Percentiles rank a stretch among this genome's conserved stretches.
Evolutionary conservation across 2,797 vertebrate genomes (phyloP).

Genomic region (Lepus townsendii): DNA sequence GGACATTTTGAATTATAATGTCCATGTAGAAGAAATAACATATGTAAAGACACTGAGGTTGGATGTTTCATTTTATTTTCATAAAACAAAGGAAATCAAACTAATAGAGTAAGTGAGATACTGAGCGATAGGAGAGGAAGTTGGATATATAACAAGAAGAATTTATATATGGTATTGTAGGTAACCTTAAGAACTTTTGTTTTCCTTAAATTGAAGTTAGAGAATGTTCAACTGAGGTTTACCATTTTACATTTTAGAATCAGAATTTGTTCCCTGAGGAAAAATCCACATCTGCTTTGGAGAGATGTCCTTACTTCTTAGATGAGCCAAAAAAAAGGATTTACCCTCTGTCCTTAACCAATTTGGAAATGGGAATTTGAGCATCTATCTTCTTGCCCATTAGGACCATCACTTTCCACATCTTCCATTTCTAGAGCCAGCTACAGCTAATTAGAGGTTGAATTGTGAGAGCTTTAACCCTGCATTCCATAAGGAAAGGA

Average conservation of each 20-base stretch:
- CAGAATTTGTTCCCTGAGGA: not conserved
- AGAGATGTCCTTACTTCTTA: not conserved
- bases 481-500: not conserved
- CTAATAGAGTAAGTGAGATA: not conserved
- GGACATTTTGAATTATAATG: not conserved
- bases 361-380: not conserved
- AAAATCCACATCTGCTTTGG: not conserved
- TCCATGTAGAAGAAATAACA: not conserved
- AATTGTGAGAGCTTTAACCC: not conserved
- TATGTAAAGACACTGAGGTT: not conserved
- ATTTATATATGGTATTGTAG: not conserved
- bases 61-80: not conserved
- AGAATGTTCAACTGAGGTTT: not conserved
- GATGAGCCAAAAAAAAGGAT: too few species aligned
- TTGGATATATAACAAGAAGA: not conserved
- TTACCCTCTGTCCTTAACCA: not conserved
- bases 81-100: not conserved
- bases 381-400: not conserved
- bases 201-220: not conserved
- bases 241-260: not conserved
- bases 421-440: not conserved
- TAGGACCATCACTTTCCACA: not conserved
- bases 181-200: not conserved
- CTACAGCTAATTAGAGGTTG: not conserved
- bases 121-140: not conserved